Percentiles rank a stretch among this genome's conserved stretches.
Evolutionary conservation across 1,140 invertebrate species (phyloP).

Genomic region (Copidosoma floridanum): DNA sequence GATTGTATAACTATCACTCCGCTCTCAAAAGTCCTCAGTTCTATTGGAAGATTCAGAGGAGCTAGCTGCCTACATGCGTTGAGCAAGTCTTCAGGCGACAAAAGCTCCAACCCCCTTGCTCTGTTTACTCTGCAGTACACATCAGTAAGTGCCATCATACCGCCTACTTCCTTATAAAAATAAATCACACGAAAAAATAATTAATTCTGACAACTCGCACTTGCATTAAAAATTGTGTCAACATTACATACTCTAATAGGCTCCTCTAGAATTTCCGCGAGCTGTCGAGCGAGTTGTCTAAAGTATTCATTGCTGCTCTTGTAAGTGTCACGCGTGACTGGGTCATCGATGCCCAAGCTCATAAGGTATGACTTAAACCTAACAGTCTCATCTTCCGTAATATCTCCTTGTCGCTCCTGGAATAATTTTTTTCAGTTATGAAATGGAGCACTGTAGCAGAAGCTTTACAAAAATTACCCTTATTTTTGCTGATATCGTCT

Average conservation of each 20-base stretch:
- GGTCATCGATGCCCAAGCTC: slow-evolving; percentile 95
- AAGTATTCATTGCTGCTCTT: slow-evolving; percentile 87
- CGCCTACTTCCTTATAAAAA: slow-evolving; percentile 75
- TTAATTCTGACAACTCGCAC: too few relatives aligned
- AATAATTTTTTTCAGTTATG: slow-evolving; percentile 49
- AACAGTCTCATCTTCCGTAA: slow-evolving; percentile 96
- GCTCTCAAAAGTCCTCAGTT: slow-evolving; percentile 81
- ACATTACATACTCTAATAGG: slow-evolving; percentile 70
- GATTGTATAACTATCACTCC: slow-evolving; percentile 88
- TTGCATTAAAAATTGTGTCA: too few relatives aligned
- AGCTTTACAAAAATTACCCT: slow-evolving; percentile 61
- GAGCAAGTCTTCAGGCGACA: slow-evolving; percentile 94
- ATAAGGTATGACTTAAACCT: slow-evolving; percentile 94
- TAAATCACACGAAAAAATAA: background rate
- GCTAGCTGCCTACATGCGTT: slow-evolving; percentile 76
- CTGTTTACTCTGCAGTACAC: slow-evolving; percentile 95
- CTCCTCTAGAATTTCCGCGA: slow-evolving; percentile 77
- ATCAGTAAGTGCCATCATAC: slow-evolving; percentile 95
- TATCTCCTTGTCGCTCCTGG: slow-evolving; percentile 90
- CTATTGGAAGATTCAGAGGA: slow-evolving; percentile 70
- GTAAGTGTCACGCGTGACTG: slow-evolving; percentile 88
- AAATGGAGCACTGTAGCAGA: slow-evolving; percentile 33
- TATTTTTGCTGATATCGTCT: slow-evolving; percentile 91
- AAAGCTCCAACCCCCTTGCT: slow-evolving; percentile 80
- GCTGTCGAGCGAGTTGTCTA: slow-evolving; percentile 81